A percentile compares a stretch with the other conserved stretches of the same genome.
These are phyloP conservation scores for Hyperoplus lanceolatus DNA, from an alignment of 2,797 vertebrate genomes.

Conservation along the genomic window DNA sequence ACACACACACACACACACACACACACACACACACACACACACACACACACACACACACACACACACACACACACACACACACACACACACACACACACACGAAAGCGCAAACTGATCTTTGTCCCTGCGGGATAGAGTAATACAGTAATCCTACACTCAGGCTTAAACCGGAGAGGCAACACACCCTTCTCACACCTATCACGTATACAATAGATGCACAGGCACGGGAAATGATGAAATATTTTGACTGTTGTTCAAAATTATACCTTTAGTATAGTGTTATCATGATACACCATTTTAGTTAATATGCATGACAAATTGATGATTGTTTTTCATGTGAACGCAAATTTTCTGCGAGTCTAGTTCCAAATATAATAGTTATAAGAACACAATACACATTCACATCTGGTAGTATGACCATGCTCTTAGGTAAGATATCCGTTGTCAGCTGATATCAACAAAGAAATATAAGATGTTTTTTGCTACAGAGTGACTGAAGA, in stretches of 20 bases:
- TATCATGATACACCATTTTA: neutral
- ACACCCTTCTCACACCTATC: constrained; percentile 69
- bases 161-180: constrained; percentile 68
- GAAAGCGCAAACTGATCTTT: constrained; percentile 78
- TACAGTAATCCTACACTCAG: constrained; percentile 73
- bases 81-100: constrained; percentile 48
- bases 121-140: constrained; percentile 70
- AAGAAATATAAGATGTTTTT: constrained; percentile 22
- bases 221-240: constrained; percentile 7
- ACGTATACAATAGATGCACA: neutral
- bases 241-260: constrained; percentile 1
- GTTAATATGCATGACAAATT: neutral
- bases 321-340: neutral
- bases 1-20: no score
- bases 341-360: neutral
- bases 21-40: no score
- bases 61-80: no score
- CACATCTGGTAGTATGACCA: neutral
- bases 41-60: no score
- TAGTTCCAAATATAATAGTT: neutral
- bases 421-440: neutral
- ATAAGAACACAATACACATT: neutral
- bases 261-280: neutral
- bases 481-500: neutral
- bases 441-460: constrained; percentile 21